Percentiles rank a stretch among this genome's conserved stretches.
These are phyloP conservation scores for Seira sanloemensis DNA, from an alignment of 2,888 invertebrate species.

Conservation along the genomic window DNA sequence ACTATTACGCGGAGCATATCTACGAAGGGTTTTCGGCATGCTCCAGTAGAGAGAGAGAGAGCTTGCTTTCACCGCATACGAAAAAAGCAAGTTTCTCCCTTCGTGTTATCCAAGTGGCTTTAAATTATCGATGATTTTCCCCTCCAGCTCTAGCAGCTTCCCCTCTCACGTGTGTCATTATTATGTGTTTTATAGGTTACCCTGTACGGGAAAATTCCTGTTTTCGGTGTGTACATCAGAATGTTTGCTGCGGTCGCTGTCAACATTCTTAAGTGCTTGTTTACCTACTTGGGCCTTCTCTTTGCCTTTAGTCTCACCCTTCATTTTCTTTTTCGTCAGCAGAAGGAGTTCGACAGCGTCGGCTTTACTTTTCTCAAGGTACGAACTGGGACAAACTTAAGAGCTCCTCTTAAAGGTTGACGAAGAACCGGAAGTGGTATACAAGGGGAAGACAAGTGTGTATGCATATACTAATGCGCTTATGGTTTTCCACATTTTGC, in stretches of 20 bases:
- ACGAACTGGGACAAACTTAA: conserved; percentile 10
- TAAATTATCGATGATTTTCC: conserved; percentile 11
- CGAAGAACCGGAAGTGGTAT: conserved; percentile 6
- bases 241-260: conserved; percentile 73
- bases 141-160: too few relatives aligned
- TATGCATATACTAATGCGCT: background rate
- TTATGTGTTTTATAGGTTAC: conserved; percentile 68
- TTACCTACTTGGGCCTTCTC: conserved; percentile 73
- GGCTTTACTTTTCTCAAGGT: conserved; percentile 74
- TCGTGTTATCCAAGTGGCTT: conserved; percentile 8
- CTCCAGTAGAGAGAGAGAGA: background rate
- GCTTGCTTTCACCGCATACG: too few relatives aligned
- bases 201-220: conserved; percentile 73
- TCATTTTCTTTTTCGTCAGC: conserved; percentile 73
- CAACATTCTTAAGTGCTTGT: conserved; percentile 73
- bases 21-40: background rate
- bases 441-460: background rate
- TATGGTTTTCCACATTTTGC: conserved; percentile 22
- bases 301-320: conserved; percentile 74
- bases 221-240: conserved; percentile 73
- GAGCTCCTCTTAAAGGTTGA: background rate
- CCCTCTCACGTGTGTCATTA: background rate
- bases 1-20: background rate
- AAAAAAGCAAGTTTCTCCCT: too few relatives aligned
- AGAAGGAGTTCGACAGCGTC: conserved; percentile 73